Evolutionary conservation across 2,797 vertebrate species (phyloP), one percentile per base, ranked within the genome.

Genomic region (Sarcoramphus papa): DNA sequence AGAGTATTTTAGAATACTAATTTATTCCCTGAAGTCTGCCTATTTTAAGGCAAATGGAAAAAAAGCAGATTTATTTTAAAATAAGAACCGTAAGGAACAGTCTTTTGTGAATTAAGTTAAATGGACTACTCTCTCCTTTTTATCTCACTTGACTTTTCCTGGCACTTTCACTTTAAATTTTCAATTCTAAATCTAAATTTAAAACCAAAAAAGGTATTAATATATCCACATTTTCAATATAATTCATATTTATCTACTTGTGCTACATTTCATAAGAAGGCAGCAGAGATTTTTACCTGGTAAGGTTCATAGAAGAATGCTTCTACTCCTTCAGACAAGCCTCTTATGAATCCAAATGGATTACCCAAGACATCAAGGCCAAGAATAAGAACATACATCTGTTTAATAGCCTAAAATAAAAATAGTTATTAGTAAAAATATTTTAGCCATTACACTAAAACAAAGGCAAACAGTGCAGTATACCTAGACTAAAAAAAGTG

Each of bases 271-370:
- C 43, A 37, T 5, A 95, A 31, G 60, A 59, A 16, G 10, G 3
- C 31, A 92, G 28, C 14, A 56, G 62, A 93, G 27, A 67, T 81
- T 94, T 93, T 96, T 97, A 99, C 99, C 99, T 99, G 99, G 92
- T 99, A 99, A 28, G 99, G 99, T 96, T 99, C 99, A 97, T 99
- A 99, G 97, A 99, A 99, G 97, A 99, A 99, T n/a, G 99, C 99
- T 98, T 99, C 99, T 22, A 99, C 99, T 53, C 99, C 99, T 98
- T 99, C 99, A 33, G 99, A 99, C 92, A 99, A 98, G 82, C 99
- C 99, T 96, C 99, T 98, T 96, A 99, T 99, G 94, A 99, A 98
- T 70, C 99, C 99, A 96, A 99, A 99, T 8, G 99, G 99, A 98
- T 99, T 99, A 91, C 99, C 99, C 93, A 99, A 98, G 30, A 99